Base-by-base conservation (phyloP, 1,140 invertebrate species). In the honey bee (Apis mellifera) region DNA sequence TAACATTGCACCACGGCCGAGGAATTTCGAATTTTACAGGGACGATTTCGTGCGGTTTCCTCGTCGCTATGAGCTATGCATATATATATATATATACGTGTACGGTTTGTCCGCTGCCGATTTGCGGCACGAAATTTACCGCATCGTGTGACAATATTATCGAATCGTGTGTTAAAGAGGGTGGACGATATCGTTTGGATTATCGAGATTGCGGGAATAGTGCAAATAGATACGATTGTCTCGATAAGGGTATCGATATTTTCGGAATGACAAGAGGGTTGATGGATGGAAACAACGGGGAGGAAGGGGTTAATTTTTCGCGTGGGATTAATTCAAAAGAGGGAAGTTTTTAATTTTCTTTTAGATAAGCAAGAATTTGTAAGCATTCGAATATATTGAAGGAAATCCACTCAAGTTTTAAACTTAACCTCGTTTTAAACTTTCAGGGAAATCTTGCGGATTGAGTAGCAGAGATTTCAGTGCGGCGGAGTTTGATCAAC, bases 1-100 rank as follows among this genome's bases (percentile, higher is more conserved):
- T 80, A 75, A 83, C 84, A 84, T 84, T 80, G 84, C 42, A 55
- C 70, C 76, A 17, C 79, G 68, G 64, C 77, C 54, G 55, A 32
- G 76, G 80, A 86, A 86, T 76, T 86, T 83, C 72, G 64, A 84
- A 80, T 81, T 87, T 71, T 77, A 70, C 60, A 62, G 60, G 57
- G 62, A 26, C 62, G 64, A 62, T 69, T 57, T 48, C 59, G 55
- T 68, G 48, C 32, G 5, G 1, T 3, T 9, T 19, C 17, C 13
- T 21, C 8, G 5, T 7, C 50, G 8, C 62, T 54, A 50, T 54
- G 57, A 62, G 42, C 60, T 50, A 12, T 23, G 9, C 8, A 32
- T 32, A 32, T 32, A 32, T 32, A 3, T 32, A 32, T 32, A 32
- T 32, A 3, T 32, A 32, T 32, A 32, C 3, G 3, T 32, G 3